phyloP scores from a whole-genome alignment of 2,797 vertebrate genomes.

The Brachyrhaphis roseni region DNA sequence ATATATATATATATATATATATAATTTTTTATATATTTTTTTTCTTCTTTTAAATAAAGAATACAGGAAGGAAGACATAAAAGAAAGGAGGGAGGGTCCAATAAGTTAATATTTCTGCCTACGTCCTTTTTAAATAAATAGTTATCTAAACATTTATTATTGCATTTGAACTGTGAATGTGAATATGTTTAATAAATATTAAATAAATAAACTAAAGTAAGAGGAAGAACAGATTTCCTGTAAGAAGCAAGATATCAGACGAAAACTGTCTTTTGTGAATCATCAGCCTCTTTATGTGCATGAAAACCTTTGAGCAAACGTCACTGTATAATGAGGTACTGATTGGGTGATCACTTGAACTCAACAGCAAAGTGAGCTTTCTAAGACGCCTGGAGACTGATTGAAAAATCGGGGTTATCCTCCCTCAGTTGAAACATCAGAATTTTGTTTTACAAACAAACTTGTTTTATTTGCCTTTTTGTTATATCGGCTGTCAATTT shows the following conservation, averaged over 20 bases:
- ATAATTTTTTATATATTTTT: too few species aligned
- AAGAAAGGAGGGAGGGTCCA: too few species aligned
- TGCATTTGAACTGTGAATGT: too few species aligned
- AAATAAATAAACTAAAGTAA: too few species aligned
- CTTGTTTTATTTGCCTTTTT: not conserved
- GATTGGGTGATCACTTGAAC: not conserved
- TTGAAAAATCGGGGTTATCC: not conserved
- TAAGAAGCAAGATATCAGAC: not conserved
- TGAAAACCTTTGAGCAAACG: not conserved
- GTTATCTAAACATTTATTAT: too few species aligned
- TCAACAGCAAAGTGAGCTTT: not conserved
- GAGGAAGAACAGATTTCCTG: not conserved
- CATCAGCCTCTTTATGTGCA: not conserved
- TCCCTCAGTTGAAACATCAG: not conserved
- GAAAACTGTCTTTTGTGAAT: not conserved
- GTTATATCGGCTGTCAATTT: not conserved
- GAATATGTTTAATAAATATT: too few species aligned
- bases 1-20: too few species aligned
- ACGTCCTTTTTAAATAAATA: too few species aligned
- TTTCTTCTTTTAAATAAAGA: too few species aligned
- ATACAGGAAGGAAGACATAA: too few species aligned
- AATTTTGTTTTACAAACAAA: not conserved
- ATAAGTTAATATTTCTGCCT: too few species aligned
- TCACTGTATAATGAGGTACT: not conserved
- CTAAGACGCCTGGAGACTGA: not conserved